phyloP scores from a whole-genome alignment of 2,797 vertebrate genomes.

The Neomorphus geoffroyi region DNA sequence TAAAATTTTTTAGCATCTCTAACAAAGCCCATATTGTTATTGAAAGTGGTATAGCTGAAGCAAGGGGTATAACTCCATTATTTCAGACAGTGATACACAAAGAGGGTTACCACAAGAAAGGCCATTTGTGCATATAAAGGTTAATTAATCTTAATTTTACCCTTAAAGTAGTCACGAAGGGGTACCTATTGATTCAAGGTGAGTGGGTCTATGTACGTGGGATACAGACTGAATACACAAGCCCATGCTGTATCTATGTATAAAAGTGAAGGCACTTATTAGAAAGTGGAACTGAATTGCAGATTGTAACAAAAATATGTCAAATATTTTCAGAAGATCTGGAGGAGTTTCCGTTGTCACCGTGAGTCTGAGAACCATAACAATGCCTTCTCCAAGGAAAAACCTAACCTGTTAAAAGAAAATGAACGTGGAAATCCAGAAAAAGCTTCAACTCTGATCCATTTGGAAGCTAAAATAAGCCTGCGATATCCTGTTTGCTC shows the following conservation, averaged over 20 bases:
- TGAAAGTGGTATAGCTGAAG: not conserved
- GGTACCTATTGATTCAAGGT: not conserved
- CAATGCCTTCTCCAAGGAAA: not conserved
- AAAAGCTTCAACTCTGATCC: constrained; percentile 37
- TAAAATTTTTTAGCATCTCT: not conserved
- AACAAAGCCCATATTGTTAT: not conserved
- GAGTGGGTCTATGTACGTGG: not conserved
- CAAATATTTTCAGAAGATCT: not conserved
- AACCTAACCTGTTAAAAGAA: not conserved
- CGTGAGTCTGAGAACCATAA: not conserved
- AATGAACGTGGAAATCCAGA: not conserved
- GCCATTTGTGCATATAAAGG: not conserved
- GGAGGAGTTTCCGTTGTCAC: not conserved
- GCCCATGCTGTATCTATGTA: not conserved
- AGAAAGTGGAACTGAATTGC: not conserved
- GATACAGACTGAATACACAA: not conserved
- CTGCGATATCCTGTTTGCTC: constrained; percentile 15
- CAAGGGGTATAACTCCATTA: not conserved
- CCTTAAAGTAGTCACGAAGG: not conserved
- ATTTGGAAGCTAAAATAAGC: constrained; percentile 41
- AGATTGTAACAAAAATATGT: not conserved
- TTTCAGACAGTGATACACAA: not conserved
- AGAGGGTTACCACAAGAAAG: not conserved
- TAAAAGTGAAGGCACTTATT: not conserved
- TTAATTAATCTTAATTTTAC: not conserved